Evolutionary conservation across 2,113 vertebrate genomes (phyloP).

Genomic region (Muscicapa adusta): DNA sequence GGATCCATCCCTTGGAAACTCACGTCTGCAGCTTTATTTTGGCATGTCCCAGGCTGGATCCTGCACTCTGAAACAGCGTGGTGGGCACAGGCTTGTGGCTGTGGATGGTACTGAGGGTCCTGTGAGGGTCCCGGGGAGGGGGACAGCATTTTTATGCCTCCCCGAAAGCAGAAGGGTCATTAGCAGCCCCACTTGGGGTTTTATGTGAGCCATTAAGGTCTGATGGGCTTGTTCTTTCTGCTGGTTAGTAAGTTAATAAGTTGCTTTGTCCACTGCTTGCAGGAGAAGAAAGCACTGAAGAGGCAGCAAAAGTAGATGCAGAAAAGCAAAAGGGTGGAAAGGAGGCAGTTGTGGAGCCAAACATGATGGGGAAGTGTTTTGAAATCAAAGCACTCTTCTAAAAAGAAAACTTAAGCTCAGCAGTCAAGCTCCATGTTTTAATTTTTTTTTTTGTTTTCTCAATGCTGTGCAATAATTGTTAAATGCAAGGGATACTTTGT

Average conservation of each 20-base stretch:
- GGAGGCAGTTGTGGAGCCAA: background rate
- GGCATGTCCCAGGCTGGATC: accelerated
- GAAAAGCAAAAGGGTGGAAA: background rate
- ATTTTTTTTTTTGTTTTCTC: background rate
- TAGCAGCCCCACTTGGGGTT: background rate
- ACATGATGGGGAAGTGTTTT: background rate
- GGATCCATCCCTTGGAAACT: background rate
- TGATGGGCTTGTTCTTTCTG: background rate
- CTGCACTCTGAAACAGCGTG: accelerated
- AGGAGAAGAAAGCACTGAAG: background rate
- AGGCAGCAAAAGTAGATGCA: background rate
- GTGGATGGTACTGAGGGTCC: background rate
- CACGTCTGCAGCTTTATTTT: background rate
- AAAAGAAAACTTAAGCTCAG: background rate
- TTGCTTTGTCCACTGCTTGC: background rate
- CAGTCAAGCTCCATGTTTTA: background rate
- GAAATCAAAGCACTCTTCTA: background rate
- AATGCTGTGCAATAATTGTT: background rate
- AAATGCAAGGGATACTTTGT: background rate
- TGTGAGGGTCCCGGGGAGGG: background rate
- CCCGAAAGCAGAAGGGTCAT: background rate
- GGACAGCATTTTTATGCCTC: background rate
- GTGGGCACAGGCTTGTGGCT: background rate
- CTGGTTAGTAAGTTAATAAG: background rate
- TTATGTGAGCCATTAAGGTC: background rate